phyloP scores from a whole-genome alignment of 2,113 vertebrate genomes.

The Lonchura striata region DNA sequence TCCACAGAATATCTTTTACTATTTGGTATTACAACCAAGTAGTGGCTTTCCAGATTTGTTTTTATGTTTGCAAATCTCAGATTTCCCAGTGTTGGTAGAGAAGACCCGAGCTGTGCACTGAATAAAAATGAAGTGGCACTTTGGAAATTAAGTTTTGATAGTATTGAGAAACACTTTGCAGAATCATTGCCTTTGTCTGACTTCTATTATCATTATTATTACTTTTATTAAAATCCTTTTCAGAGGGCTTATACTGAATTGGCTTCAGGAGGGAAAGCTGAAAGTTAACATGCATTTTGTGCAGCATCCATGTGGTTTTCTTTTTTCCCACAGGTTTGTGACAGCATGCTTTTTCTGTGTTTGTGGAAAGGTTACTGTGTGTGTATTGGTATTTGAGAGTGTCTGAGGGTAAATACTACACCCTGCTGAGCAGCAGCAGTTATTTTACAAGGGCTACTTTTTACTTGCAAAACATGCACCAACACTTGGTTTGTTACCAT shows the following conservation, averaged over 20 bases:
- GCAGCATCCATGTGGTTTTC: not conserved
- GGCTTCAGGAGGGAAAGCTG: not conserved
- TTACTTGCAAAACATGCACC: not conserved
- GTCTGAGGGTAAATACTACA: not conserved
- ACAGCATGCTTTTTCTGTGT: not conserved
- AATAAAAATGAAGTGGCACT: not conserved
- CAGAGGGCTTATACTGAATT: not conserved
- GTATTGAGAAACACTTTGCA: conserved; percentile 1
- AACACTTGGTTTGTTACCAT: not conserved
- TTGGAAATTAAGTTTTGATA: not conserved
- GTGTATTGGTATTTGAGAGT: not conserved
- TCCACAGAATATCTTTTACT: not conserved
- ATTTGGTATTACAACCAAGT: not conserved
- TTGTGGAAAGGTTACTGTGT: not conserved
- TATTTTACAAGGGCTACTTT: not conserved
- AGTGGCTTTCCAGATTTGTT: not conserved
- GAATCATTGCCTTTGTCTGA: not conserved
- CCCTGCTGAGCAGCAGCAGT: not conserved
- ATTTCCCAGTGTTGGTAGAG: not conserved
- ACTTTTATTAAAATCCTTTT: not conserved
- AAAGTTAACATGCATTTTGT: not conserved
- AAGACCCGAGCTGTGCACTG: not conserved
- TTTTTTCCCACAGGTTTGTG: not conserved
- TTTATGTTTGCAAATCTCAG: not conserved
- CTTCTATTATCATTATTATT: not conserved